Base-by-base conservation (phyloP, 2,888 invertebrate genomes). In the Ectemnius cavifrons region DNA sequence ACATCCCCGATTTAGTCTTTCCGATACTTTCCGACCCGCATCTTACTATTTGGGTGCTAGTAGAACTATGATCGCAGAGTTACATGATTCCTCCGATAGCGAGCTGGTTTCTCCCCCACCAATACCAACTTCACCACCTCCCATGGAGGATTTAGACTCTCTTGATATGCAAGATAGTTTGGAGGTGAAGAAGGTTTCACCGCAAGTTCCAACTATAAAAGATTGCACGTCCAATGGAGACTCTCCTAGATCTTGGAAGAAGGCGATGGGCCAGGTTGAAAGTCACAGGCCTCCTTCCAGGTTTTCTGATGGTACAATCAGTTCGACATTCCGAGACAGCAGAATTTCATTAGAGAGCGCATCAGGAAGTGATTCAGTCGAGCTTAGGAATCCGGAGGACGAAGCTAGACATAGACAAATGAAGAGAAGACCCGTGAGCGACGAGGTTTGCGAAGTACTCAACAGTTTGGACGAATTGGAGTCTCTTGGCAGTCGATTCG, bases 1-100 rank as follows among this genome's bases (percentile, higher is more conserved):
- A 59, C 95, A 96, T 84, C 94, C 94, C 0, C 93, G 97, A 81
- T 96, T 97, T 88, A 97, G 97, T 90, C 92, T 97, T 70, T 97
- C 97, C 0, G 97, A 97, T 88, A 97, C 95, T 1, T 97, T 97
- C 88, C 92, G 97, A 67, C 97, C 97, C 0, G 97, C 97, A 0
- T 97, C 97, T 0, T 97, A 97, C 88, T 97, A 97, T 89, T 90
- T 97, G 58, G 95, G 95, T 27, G 94, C 94, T 0, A 95, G 94
- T 85, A 93, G 94, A 84, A 85, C 87, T 0, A 93, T 93, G 70
- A 91, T 93, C 45, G 92, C 94, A 14, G 95, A 95, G 82, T 92
- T 94, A 79, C 95, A 94, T 70, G 96, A 96, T 88, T 96, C 96
- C 82, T 96, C 95, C 0, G 97, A 97, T 82, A 95, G 95, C 87